Evolutionary conservation across 2,113 vertebrate genomes (phyloP).

Genomic region (Dicaeum eximium): DNA sequence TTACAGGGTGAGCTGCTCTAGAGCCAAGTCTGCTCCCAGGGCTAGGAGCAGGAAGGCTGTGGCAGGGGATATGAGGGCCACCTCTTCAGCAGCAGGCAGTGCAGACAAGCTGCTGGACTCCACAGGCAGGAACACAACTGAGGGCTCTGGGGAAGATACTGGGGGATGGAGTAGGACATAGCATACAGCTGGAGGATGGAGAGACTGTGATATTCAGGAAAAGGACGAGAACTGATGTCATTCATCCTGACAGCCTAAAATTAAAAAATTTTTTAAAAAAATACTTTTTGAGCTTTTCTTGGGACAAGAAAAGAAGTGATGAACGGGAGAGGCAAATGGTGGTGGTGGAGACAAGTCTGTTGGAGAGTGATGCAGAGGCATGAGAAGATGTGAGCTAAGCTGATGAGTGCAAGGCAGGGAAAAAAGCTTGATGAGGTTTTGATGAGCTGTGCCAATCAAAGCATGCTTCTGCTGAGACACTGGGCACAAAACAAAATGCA

Average conservation of each 20-base stretch:
- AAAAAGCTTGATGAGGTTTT: not conserved
- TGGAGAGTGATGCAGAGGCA: not conserved
- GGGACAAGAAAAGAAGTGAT: not conserved
- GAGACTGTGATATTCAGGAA: not conserved
- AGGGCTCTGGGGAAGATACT: not conserved
- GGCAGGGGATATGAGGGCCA: rapidly evolving
- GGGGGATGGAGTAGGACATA: not conserved
- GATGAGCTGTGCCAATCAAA: not conserved
- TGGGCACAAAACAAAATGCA: not conserved
- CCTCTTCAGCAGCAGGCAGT: not conserved
- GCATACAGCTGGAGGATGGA: not conserved
- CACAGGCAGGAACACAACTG: not conserved
- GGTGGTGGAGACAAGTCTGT: not conserved
- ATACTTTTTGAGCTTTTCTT: not conserved
- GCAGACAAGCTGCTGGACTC: not conserved
- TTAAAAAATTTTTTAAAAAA: not conserved
- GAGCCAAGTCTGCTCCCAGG: not conserved
- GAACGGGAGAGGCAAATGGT: not conserved
- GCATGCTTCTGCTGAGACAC: not conserved
- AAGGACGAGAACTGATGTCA: not conserved
- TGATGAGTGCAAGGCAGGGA: not conserved
- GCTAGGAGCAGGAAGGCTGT: not conserved
- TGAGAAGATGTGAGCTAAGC: not conserved
- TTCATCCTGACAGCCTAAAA: not conserved
- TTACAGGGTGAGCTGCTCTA: not conserved